Evolutionary conservation across 2,888 invertebrate genomes (phyloP), one percentile per base, ranked within the genome.

Genomic region (Orchestes rusci): DNA sequence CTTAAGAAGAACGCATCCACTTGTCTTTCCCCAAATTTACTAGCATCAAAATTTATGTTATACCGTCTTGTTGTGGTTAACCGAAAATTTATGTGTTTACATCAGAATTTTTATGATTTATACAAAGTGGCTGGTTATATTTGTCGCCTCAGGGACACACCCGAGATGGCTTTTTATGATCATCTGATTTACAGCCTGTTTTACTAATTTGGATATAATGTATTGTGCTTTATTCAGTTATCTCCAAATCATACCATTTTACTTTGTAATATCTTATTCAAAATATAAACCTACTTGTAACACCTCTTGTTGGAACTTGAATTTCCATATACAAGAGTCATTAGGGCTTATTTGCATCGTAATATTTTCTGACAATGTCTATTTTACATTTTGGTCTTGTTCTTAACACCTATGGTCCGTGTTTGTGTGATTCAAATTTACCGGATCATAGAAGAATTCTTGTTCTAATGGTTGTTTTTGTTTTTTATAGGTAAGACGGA

Each of bases 51-150:
- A 48, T 48, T 48, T 48, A 48, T 48, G 48, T 48, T 48, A 43
- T 35, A 13, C 47, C 32, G 39, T 48, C 43, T 35, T 40, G 48
- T 48, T 48, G 43, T 36, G 43, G 48, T 39, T 42, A 39, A 43
- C 30, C 43, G 20, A 37, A n/a, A 40, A 50, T 50, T 50, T 50
- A 50, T 50, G 45, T 50, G 50, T 50, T 50, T 50, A 50, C 46
- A 45, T 46, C 45, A 43, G 37, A 50, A 46, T 46, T 50, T 50
- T 50, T 50, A 50, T 50, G 50, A 50, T 50, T 50, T 50, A 50
- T 50, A 43, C 48, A 48, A 48, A 48, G 48, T 48, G 48, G 48
- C 36, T 37, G 30, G 48, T 43, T 48, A 43, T 48, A 43, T 41
- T 33, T 48, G 48, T 48, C 48, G 43, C 40, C 40, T 16, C n/a